Base-by-base conservation (phyloP, 2,113 vertebrate species). In the Parotia lawesii region DNA sequence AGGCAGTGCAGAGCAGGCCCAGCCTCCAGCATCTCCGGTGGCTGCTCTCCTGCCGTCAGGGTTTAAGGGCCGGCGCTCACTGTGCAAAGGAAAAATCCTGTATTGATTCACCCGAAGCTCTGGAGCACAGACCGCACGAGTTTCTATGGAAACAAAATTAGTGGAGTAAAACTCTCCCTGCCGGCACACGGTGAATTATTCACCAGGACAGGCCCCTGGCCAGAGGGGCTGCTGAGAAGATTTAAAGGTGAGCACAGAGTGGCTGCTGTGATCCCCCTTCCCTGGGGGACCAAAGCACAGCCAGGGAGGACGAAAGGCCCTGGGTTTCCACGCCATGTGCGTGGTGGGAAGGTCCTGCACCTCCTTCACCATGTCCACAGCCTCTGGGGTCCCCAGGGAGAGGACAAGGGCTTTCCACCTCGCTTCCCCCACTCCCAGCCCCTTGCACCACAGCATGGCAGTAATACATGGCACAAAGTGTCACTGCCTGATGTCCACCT, bases 71-170 rank as follows among this genome's bases (percentile, higher is more conserved):
- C 58, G 15, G 45, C 3, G 0, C 71, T 77, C 54, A 13, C 18
- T 3, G 33, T 37, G 66, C 29, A 73, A 79, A 91, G 91, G 58
- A 91, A 95, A 90, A 74, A 84, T 85, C 48, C 72, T 16, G 11
- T 78, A 97, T 93, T n/a, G 81, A 97, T 97, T 96, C 28, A 69
- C 97, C 97, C 28, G 11, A 53, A 95, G 97, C 97, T 93, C 95
- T 5, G 85, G 94, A 96, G 94, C 96, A 96, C 93, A 97, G 94
- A 93, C 94, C 51, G 20, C 85, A 48, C 31, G 85, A 91, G 97
- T 97, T 98, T 96, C 98, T 97, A 97, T 98, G 97, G 97, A 97
- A 97, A 98, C 89, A 15, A 54, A 95, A 97, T 79, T 53, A 94
- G 93, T 37, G 11, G 66, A 97, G 97, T 87, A 82, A 97, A 96